These are phyloP conservation scores for Mamestra brassicae DNA, from an alignment of 2,888 invertebrate species.

Conservation along the genomic window DNA sequence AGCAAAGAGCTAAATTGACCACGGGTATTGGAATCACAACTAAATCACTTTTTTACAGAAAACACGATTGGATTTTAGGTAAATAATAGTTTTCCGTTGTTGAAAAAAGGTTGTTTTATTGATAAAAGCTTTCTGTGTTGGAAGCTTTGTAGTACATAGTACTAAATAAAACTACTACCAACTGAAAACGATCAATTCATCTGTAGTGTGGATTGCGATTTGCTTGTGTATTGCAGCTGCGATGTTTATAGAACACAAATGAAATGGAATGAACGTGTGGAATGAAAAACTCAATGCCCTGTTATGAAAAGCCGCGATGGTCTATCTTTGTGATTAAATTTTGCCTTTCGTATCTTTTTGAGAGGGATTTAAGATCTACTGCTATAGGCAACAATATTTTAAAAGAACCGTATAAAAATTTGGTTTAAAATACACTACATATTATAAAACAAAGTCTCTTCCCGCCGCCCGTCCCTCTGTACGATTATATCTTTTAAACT, in stretches of 20 bases:
- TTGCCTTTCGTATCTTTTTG: neutral
- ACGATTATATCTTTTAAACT: too few species aligned
- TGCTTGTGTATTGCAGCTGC: constrained; percentile 19
- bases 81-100: constrained; percentile 31
- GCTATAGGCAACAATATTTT: neutral
- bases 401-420: neutral
- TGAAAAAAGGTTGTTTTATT: constrained; percentile 19
- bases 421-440: too few species aligned
- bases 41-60: neutral
- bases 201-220: constrained; percentile 31
- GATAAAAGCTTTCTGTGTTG: constrained; percentile 31
- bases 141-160: constrained; percentile 27
- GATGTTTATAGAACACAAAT: constrained; percentile 34
- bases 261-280: constrained; percentile 10
- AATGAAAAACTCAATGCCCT: constrained; percentile 4
- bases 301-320: neutral
- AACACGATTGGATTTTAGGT: constrained; percentile 27
- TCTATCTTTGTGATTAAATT: neutral
- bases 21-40: constrained; percentile 9
- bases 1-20: constrained; percentile 26
- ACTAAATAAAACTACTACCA: constrained; percentile 41
- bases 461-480: too few species aligned
- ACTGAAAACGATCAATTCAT: constrained; percentile 41
- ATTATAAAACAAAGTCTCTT: too few species aligned
- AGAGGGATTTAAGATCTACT: neutral